Evolutionary conservation across 2,888 invertebrate species (phyloP).

Genomic region (Diarsia rubi): DNA sequence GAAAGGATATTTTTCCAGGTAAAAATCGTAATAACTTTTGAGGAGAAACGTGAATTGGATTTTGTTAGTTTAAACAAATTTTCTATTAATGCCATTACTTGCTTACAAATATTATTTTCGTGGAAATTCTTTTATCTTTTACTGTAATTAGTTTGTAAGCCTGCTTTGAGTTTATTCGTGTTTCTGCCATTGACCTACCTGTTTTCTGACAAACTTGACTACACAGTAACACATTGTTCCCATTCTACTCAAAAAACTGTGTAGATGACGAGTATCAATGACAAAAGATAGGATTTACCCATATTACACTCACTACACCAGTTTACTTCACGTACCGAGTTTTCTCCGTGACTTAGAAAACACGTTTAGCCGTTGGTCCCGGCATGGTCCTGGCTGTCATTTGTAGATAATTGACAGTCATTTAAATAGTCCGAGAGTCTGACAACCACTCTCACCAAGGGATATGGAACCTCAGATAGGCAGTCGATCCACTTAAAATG

Average conservation of each 20-base stretch:
- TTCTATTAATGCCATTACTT: not conserved
- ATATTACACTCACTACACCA: not conserved
- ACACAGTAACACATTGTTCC: not conserved
- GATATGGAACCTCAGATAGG: not conserved
- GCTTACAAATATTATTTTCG: constrained; percentile 5
- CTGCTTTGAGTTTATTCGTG: not conserved
- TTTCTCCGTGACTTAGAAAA: not conserved
- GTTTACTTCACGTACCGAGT: not conserved
- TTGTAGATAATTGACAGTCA: not conserved
- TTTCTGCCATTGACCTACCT: not conserved
- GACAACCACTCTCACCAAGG: not conserved
- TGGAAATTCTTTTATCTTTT: not conserved
- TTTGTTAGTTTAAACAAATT: constrained; percentile 6
- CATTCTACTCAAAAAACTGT: not conserved
- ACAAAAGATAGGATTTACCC: not conserved
- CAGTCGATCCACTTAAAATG: not conserved
- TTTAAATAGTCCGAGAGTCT: not conserved
- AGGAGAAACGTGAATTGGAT: constrained; percentile 5
- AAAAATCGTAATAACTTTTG: constrained; percentile 26
- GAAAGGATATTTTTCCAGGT: constrained; percentile 24
- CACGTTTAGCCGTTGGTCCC: not conserved
- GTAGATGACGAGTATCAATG: not conserved
- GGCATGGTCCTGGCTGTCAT: not conserved
- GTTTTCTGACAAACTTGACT: too few relatives aligned
- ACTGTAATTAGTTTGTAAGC: not conserved